Base-by-base conservation (phyloP, 2,113 vertebrate genomes). In the Anolis carolinensis region DNA sequence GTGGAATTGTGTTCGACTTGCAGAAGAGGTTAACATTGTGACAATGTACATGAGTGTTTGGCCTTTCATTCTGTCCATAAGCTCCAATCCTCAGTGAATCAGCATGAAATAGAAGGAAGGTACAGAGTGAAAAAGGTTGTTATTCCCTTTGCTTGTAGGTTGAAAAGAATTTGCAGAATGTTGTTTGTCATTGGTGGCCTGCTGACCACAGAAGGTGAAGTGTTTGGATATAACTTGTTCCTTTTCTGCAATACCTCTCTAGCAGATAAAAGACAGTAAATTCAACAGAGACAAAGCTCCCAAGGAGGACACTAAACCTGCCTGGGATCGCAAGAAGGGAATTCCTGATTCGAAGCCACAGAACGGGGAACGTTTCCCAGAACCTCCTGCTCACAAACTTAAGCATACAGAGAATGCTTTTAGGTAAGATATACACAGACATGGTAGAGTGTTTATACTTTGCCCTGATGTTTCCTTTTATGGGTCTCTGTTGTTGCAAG, bases 321-420 rank as follows among this genome's bases (percentile, higher is more conserved):
- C 95, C 89, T 96, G 96, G 96, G 96, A 96, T 89, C 93, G 93
- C 27, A 97, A 97, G 94, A 97, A 96, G 30, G 96, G 94, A 18
- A 34, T 87, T 82, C 91, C 95, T 39, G 97, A 97, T 0, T 89
- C 93, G 82, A 97, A 98, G 92, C 95, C 97, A 23, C 98, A 98
- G 92, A 99, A 99, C 0, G 98, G 98, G 91, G 97, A 96, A 48
- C 91, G 95, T 27, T 87, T 96, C 89, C 95, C 96, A 25, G 98
- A 98, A 79, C 93, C 97, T 63, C 90, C 94, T 32, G 86, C 95
- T 48, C 92, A 96, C 85, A 98, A 98, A 90, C 97, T 98, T 84
- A 98, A 97, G 95, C 96, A 97, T 89, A 94, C 96, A 0, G 99
- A 99, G 95, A 98, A 98, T 92, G 96, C 95, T 88, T 96, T 95